These are phyloP conservation scores for Sphenopsis melanotis DNA, from an alignment of 2,797 vertebrate genomes.

Conservation along the genomic window DNA sequence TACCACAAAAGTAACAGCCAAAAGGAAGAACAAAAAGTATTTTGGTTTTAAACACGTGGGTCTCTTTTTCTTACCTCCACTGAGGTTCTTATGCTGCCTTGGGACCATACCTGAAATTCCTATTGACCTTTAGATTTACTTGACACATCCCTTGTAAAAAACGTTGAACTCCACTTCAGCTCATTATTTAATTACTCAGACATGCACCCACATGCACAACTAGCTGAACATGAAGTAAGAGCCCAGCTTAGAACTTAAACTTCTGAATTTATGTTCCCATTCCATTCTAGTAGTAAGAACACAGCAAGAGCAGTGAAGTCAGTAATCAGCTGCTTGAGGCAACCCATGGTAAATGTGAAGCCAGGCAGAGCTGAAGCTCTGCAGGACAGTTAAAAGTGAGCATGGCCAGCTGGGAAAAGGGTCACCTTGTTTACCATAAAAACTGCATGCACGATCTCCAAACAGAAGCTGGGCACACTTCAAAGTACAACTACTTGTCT, in stretches of 20 bases:
- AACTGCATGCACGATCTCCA: background rate
- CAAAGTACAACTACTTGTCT: background rate
- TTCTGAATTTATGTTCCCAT: background rate
- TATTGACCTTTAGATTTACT: background rate
- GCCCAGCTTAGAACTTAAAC: background rate
- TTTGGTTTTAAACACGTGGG: rapidly evolving
- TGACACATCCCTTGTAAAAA: background rate
- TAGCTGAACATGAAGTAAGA: background rate
- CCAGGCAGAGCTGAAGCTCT: background rate
- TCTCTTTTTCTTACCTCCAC: background rate
- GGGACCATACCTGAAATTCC: background rate
- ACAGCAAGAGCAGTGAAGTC: background rate
- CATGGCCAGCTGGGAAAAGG: background rate
- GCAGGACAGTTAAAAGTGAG: background rate
- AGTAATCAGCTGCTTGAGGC: background rate
- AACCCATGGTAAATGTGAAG: background rate
- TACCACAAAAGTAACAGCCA: background rate
- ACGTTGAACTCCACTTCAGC: background rate
- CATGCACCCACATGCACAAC: background rate
- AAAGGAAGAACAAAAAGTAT: background rate
- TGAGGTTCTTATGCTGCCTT: background rate
- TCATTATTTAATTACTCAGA: background rate
- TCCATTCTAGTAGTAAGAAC: background rate
- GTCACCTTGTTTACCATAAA: background rate
- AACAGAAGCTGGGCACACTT: rapidly evolving